Evolutionary conservation across 2,888 invertebrate species (phyloP).

Genomic region (Ichneumoninae sp.): DNA sequence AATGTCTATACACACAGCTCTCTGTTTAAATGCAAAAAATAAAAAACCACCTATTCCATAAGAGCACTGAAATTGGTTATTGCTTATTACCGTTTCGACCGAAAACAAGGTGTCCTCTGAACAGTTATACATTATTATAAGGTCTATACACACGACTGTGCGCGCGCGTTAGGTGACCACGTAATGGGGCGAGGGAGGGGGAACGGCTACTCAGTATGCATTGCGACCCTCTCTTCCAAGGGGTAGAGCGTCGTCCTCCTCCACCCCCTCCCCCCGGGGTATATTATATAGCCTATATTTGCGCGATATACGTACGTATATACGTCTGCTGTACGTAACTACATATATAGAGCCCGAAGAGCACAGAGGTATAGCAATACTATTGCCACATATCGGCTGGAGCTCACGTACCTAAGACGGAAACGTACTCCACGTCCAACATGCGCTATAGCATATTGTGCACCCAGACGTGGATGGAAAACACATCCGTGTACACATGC

Average conservation of each 20-base stretch:
- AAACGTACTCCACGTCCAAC: conserved; percentile 52
- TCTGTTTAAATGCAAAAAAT: background rate
- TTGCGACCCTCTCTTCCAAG: conserved; percentile 80
- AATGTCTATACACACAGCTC: conserved; percentile 38
- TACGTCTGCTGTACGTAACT: conserved; percentile 17
- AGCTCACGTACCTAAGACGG: conserved; percentile 57
- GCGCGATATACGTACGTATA: conserved; percentile 69
- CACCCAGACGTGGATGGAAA: conserved; percentile 4
- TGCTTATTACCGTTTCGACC: conserved; percentile 75
- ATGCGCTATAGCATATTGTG: conserved; percentile 31
- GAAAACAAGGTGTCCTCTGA: conserved; percentile 73
- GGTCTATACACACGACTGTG: conserved; percentile 33
- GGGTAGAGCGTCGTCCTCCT: conserved; percentile 76
- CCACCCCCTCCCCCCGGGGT: conserved; percentile 69
- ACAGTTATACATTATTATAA: conserved; percentile 49
- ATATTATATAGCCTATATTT: conserved; percentile 78
- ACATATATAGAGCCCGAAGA: background rate
- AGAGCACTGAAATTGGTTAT: conserved; percentile 72
- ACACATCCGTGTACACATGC: background rate
- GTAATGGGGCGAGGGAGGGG: conserved; percentile 78
- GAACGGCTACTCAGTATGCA: conserved; percentile 83
- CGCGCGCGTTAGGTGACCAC: conserved; percentile 79
- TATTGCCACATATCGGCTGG: conserved; percentile 27
- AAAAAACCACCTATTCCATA: background rate
- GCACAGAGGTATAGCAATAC: conserved; percentile 21